Conservation (phyloP, 2,797 vertebrate genomes). For the Phrynocephalus forsythii region DNA sequence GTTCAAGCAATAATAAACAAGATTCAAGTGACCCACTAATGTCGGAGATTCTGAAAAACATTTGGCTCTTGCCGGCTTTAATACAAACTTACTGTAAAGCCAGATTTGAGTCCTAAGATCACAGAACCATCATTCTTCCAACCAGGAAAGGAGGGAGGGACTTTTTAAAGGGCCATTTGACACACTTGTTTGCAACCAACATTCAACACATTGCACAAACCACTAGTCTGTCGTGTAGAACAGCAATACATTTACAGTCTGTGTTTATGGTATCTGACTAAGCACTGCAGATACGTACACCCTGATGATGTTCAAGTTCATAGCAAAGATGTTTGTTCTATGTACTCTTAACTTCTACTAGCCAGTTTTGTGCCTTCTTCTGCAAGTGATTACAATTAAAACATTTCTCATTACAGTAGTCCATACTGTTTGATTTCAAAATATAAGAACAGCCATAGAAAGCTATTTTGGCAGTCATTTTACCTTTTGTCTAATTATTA, state of each 20-base stretch:
- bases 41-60: neutral
- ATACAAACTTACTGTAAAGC: neutral
- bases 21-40: neutral
- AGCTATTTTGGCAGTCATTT: conserved; percentile 14
- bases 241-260: neutral
- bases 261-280: conserved; percentile 3
- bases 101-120: neutral
- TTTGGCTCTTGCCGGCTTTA: neutral
- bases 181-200: neutral
- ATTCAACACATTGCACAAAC: neutral
- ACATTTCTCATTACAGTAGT: conserved; percentile 7
- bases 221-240: neutral
- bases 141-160: neutral
- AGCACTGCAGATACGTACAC: neutral
- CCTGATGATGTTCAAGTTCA: neutral
- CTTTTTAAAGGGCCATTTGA: neutral
- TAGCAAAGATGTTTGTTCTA: conserved; percentile 48
- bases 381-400: conserved; percentile 8
- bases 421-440: conserved; percentile 40
- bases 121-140: neutral
- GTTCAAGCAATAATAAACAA: neutral
- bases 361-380: conserved; percentile 55
- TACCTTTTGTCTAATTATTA: neutral
- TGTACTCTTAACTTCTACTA: neutral
- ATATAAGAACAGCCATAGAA: neutral